These are phyloP conservation scores for Hycleus phaleratus DNA, from an alignment of 1,140 invertebrate species.

Conservation along the genomic window DNA sequence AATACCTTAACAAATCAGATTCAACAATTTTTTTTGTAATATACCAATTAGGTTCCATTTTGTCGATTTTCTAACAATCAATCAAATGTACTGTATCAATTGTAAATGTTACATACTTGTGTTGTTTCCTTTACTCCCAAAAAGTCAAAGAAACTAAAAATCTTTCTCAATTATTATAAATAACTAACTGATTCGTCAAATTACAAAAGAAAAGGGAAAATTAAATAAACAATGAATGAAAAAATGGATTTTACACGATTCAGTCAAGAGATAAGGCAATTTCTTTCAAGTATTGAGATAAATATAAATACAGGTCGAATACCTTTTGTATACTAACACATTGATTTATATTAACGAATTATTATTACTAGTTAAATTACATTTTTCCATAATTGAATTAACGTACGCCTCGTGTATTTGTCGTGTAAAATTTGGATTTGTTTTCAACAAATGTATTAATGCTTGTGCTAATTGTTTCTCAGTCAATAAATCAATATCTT, in stretches of 20 bases:
- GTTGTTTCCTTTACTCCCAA: not conserved
- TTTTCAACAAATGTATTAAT: slow-evolving; percentile 76
- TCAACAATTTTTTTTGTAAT: no score
- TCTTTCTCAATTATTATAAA: no score
- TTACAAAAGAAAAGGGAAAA: no score
- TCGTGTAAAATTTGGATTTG: slow-evolving; percentile 77
- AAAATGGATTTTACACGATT: no score
- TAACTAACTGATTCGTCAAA: no score
- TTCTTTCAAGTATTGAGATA: no score
- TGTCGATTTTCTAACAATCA: no score
- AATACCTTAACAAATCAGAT: no score
- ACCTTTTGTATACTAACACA: not conserved
- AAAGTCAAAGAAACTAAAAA: slow-evolving; percentile 1
- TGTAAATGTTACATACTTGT: slow-evolving; percentile 6
- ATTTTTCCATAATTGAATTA: slow-evolving; percentile 69
- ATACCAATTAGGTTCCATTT: no score
- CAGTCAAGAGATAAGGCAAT: no score
- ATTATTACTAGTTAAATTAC: slow-evolving; percentile 39
- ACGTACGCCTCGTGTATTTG: slow-evolving; percentile 86
- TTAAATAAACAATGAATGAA: no score
- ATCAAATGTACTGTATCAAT: not conserved
- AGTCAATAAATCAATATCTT: slow-evolving; percentile 60
- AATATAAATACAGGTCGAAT: no score
- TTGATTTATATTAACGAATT: slow-evolving; percentile 12
- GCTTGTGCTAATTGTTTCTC: slow-evolving; percentile 82